Evolutionary conservation across 1,140 invertebrate species (phyloP).

Genomic region (Drosophila sechellia): DNA sequence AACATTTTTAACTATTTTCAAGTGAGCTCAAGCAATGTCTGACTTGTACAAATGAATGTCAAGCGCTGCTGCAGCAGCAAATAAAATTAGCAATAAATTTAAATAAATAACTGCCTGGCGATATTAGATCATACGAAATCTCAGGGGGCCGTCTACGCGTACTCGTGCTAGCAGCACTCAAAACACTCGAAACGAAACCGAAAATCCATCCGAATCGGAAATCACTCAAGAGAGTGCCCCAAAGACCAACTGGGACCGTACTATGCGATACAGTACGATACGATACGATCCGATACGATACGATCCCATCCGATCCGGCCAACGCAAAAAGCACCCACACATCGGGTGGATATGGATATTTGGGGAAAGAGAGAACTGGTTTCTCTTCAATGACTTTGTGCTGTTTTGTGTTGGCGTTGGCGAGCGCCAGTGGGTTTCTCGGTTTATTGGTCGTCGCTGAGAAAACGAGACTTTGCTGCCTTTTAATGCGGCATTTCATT

Average conservation of each 20-base stretch:
- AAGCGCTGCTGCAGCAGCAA: conserved; percentile 57
- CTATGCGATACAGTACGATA: conserved; percentile 9
- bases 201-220: conserved; percentile 56
- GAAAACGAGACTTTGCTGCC: conserved; percentile 58
- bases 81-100: conserved; percentile 82
- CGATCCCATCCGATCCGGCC: conserved; percentile 46
- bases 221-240: conserved; percentile 63
- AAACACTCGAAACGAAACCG: conserved; percentile 70
- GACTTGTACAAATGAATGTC: conserved; percentile 80
- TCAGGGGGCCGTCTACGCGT: conserved; percentile 28
- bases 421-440: conserved; percentile 75
- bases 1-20: conserved; percentile 41
- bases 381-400: conserved; percentile 71
- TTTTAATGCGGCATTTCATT: conserved; percentile 81
- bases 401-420: conserved; percentile 65
- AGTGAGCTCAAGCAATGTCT: conserved; percentile 52
- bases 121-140: conserved; percentile 80
- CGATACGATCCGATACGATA: neutral
- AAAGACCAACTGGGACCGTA: conserved; percentile 13
- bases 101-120: conserved; percentile 79
- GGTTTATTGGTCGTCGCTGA: conserved; percentile 78
- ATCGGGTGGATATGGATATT: conserved; percentile 55
- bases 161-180: neutral
- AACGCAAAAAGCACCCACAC: conserved; percentile 78
- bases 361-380: conserved; percentile 68